Evolutionary conservation across 2,888 invertebrate genomes (phyloP), one percentile per base, ranked within the genome.

Genomic region (Phytoseiulus persimilis): DNA sequence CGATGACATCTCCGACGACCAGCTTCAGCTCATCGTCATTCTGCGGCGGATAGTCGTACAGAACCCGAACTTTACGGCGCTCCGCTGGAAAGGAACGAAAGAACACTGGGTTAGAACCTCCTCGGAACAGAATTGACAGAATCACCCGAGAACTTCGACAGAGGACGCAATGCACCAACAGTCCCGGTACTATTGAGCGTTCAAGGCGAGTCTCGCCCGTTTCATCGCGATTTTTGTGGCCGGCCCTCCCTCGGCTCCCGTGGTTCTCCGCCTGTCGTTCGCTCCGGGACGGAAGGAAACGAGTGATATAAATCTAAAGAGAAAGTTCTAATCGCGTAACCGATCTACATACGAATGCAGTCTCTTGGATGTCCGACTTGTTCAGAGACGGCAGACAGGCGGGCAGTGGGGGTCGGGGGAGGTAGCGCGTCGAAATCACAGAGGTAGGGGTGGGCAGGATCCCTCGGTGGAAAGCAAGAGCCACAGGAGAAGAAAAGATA

Each of bases 1-100:
- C 87, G 87, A 87, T 87, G 39, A 87, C 87, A 33, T 87, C 87
- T 33, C 87, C 87, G 87, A 87, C 39, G 87, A 45, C 87, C n/a
- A 87, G 87, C 32, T 87, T 33, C 45, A 87, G 39, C 45, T 87
- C 87, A 33, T 87, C 87, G 33, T 87, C 87, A 14, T 87, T 87
- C 18, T 87, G 87, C n/a, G 87, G 87, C 14, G 87, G 32, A 87
- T 87, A 87, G 87, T 87, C 87, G 87, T 87, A 87, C 0, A 87
- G 33, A n/a, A 87, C 87, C 23, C 87, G 87, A 31, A 87, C 87
- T 32, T 87, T 87, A 45, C 87, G 87, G 28, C 87, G 87, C 33
- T 87, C 87, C 87, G 87, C 87, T 87, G 87, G n/a, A 87, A 83
- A 33, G 31, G 31, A 28, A 9, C 5, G 65, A 65, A 65, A 28